A percentile compares a stretch with the other conserved stretches of the same genome.
These are phyloP conservation scores for Sycobia sp. DNA, from an alignment of 1,140 invertebrate genomes.

Conservation along the genomic window DNA sequence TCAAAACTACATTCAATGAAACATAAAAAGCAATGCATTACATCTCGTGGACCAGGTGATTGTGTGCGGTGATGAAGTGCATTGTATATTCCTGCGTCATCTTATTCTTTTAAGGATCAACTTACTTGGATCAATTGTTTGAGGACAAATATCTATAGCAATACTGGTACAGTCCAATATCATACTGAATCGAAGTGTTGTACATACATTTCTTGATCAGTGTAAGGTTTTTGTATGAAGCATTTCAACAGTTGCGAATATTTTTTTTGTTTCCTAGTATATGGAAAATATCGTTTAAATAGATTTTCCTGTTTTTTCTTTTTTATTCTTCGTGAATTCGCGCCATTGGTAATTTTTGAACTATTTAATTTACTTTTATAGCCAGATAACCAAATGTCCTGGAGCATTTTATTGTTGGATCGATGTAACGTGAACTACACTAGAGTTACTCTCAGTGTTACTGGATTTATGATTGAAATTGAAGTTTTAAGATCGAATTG, in stretches of 20 bases:
- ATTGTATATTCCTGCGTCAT: slow-evolving; percentile 33
- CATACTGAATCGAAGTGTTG: slow-evolving; percentile 29
- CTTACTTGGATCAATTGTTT: slow-evolving; percentile 25
- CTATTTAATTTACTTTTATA: slow-evolving; percentile 7
- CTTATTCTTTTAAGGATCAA: slow-evolving; percentile 33
- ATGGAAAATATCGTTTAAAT: background rate
- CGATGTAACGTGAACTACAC: background rate
- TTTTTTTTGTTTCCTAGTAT: slow-evolving; percentile 17
- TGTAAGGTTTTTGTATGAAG: slow-evolving; percentile 28
- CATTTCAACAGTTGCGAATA: slow-evolving; percentile 20
- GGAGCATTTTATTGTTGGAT: slow-evolving; percentile 15
- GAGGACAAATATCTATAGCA: slow-evolving; percentile 41
- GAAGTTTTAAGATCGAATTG: slow-evolving; percentile 11
- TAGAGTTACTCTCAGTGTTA: background rate
- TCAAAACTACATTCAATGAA: slow-evolving; percentile 50
- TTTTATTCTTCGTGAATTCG: slow-evolving; percentile 21
- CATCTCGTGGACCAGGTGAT: slow-evolving; percentile 52
- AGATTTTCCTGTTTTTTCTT: slow-evolving; percentile 4
- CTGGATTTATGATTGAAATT: slow-evolving; percentile 26
- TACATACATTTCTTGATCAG: slow-evolving; percentile 13
- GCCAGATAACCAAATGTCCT: background rate
- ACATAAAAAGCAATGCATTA: slow-evolving; percentile 55
- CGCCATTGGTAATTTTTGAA: background rate
- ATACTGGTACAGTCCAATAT: slow-evolving; percentile 42
- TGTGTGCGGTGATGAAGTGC: slow-evolving; percentile 60